A percentile compares a stretch with the other conserved stretches of the same genome.
Conservation (phyloP, 2,113 vertebrate species). For the Trachemys scripta region DNA sequence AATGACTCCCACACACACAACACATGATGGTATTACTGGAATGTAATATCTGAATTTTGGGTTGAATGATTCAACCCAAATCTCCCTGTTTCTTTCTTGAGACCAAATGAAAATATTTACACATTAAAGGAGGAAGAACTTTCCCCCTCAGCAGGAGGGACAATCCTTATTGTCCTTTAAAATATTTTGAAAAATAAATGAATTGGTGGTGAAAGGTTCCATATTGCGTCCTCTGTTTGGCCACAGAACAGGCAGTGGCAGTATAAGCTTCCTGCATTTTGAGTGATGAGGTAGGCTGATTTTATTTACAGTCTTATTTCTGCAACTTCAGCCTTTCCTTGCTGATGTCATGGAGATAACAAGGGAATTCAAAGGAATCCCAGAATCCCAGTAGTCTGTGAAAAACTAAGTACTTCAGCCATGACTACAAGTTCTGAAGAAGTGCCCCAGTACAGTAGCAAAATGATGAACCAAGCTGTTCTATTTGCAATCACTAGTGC, state of each 20-base stretch:
- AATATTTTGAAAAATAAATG: neutral
- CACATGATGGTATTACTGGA: neutral
- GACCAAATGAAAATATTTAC: neutral
- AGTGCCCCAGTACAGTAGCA: neutral
- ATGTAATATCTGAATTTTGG: neutral
- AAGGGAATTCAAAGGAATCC: neutral
- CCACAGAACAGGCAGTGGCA: neutral
- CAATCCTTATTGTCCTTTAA: neutral
- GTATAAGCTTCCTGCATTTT: neutral
- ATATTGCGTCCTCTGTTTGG: neutral
- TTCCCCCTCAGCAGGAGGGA: neutral
- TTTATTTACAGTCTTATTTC: neutral
- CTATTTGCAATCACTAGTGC: neutral
- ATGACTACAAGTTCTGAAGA: neutral
- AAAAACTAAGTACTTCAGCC: neutral
- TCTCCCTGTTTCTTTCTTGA: neutral
- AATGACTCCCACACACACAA: neutral
- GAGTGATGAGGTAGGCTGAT: neutral
- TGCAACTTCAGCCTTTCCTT: neutral
- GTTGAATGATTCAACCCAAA: neutral
- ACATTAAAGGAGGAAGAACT: neutral
- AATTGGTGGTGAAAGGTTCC: neutral
- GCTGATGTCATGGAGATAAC: neutral
- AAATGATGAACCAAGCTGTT: neutral
- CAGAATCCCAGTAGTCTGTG: neutral